Evolutionary conservation across 1,140 invertebrate genomes (phyloP).

Genomic region (Rhagoletis zephyria): DNA sequence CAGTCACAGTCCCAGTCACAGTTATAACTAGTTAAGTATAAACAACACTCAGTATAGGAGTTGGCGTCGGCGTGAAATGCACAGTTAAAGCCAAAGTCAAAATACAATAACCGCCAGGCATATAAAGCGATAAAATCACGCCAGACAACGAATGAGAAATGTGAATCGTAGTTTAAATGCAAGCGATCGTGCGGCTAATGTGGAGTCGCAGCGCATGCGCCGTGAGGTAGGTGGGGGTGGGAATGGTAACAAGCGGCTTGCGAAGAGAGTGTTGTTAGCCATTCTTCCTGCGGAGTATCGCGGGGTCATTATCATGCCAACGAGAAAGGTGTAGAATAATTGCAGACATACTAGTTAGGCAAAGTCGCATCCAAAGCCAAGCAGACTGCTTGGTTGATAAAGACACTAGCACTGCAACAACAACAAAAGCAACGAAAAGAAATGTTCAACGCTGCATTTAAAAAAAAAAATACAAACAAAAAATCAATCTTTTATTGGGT

Average conservation of each 20-base stretch:
- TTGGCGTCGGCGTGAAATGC: not conserved
- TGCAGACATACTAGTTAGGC: not conserved
- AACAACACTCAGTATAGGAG: not conserved
- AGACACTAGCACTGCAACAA: constrained; percentile 12
- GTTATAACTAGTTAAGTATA: too few relatives aligned
- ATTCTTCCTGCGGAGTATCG: not conserved
- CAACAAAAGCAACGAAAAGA: not conserved
- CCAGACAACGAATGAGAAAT: not conserved
- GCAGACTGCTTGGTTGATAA: not conserved
- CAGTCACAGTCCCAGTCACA: not conserved
- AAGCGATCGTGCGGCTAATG: not conserved
- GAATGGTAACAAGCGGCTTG: not conserved
- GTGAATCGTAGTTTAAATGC: not conserved
- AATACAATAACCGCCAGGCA: constrained; percentile 28
- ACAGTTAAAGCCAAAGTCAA: constrained; percentile 24
- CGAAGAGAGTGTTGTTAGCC: not conserved
- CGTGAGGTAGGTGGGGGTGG: not conserved
- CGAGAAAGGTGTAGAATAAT: not conserved
- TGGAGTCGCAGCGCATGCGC: not conserved
- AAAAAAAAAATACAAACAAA: not conserved
- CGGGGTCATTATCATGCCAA: not conserved
- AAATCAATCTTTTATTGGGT: not conserved
- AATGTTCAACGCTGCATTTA: not conserved
- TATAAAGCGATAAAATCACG: constrained; percentile 28
- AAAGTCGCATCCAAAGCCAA: not conserved